Evolutionary conservation across 2,113 vertebrate species (phyloP), one percentile per base, ranked within the genome.

Genomic region (Chascanopsetta lugubris): DNA sequence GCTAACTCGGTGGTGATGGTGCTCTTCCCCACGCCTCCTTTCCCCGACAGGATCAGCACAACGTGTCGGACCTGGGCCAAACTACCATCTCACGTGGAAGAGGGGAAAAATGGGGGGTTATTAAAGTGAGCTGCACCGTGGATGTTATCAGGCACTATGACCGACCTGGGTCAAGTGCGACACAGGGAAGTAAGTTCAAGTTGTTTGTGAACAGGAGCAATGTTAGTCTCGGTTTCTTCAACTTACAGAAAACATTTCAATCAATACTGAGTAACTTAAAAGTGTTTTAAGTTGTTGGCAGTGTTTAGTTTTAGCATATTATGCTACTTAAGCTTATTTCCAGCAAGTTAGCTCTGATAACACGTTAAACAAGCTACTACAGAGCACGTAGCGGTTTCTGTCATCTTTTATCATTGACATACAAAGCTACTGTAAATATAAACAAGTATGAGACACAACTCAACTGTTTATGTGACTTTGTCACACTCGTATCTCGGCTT

Each of bases 21-120:
- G 89, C 97, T 99, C 77, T 99, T 99, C 2, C 97, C 97, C 1
- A 99, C 97, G 0, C 97, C 97, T 0, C 97, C 97, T 82, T 99
- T 99, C 18, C 97, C 97, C 0, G 97, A 99, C 50, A 99, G 93
- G 15, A 99, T 91, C 49, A 99, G 72, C 40, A 99, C 30, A 48
- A 98, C 91, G 63, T 94, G 95, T 49, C 2, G 80, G 24, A 98
- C 93, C 1, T 93, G 89, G 0, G 91, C 69, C 87, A 98, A 83
- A 75, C 82, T 94, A 20, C 84, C 87, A 3, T 86, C 81, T 61
- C 75, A 87, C 92, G 62, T 26, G 30, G 20, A 42, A 29, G 18
- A 1, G 12, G 6, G 1, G 1, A 12, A 26, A 13, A 6, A 38
- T 38, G 34, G 4, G 12, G 34, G 15, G 34, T 17, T 15, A 5